Percentiles rank a stretch among this genome's conserved stretches.
Evolutionary conservation across 2,797 vertebrate genomes (phyloP).

Genomic region (Chiloscyllium punctatum): DNA sequence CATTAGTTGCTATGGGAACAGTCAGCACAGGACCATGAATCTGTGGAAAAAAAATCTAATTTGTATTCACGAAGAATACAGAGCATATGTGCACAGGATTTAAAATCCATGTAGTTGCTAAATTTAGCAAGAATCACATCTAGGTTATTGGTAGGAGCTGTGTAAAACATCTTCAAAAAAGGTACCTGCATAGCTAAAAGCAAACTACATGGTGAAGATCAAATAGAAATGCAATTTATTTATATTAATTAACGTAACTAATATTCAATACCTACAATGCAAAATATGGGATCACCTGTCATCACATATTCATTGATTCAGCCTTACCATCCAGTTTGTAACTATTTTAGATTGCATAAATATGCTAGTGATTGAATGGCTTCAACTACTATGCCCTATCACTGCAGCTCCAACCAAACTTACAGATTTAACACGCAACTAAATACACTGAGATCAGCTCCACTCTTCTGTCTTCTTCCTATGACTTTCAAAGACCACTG

Average conservation of each 20-base stretch:
- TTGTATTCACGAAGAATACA: slow-evolving; percentile 54
- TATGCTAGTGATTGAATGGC: neutral
- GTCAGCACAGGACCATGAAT: slow-evolving; percentile 54
- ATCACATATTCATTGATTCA: neutral
- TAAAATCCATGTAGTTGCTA: slow-evolving; percentile 49
- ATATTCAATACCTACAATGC: neutral
- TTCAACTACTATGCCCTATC: neutral
- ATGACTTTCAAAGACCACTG: neutral
- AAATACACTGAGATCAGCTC: neutral
- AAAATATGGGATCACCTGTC: neutral
- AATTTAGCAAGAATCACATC: slow-evolving; percentile 51
- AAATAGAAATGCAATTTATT: neutral
- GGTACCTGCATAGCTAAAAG: neutral
- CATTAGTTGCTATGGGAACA: slow-evolving; percentile 64
- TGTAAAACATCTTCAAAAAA: slow-evolving; percentile 12
- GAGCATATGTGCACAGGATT: slow-evolving; percentile 47
- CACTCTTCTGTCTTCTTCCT: neutral
- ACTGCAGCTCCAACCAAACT: neutral
- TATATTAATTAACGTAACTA: slow-evolving; percentile 14
- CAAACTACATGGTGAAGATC: neutral
- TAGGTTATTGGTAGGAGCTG: slow-evolving; percentile 22
- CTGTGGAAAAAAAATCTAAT: slow-evolving; percentile 50
- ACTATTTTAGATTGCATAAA: neutral
- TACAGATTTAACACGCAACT: neutral
- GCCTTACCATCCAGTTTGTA: neutral